Base-by-base conservation (phyloP, 2,113 vertebrate species). In the Athene cunicularia region DNA sequence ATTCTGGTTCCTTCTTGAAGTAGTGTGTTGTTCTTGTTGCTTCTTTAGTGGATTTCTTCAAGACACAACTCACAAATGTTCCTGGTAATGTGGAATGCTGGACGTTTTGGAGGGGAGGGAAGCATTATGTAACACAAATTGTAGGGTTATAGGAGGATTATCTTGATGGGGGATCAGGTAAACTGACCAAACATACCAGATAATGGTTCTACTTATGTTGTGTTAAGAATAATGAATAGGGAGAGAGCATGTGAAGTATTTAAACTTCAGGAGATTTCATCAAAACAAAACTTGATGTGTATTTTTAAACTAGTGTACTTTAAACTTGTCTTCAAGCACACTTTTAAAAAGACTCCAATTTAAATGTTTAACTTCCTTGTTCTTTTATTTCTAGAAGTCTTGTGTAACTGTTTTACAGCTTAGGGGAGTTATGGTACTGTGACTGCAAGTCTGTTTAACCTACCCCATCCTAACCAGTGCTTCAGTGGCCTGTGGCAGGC, bases 1-100 rank as follows among this genome's bases (percentile, higher is more conserved):
- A 82, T 80, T 87, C 60, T 85, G 49, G 45, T 93, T 95, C 56
- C 18, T 50, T 43, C 50, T 85, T 35, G 83, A 53, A 70, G 27
- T 89, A 30, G 11, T 55, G 53, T 43, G 45, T 4, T 86, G n/a
- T 62, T 94, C 26, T 32, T 63, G 1, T 6, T 84, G 88, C 24
- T 77, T 53, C 14, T 86, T 37, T 71, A 74, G 50, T 84, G n/a
- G 27, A 18, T 86, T 82, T 32, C 12, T 88, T 68, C 18, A 67
- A 22, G 62, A 45, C 6, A 17, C 41, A 39, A 0, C 45, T 68
- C 27, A 0, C 28, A 11, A 43, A 32, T 4, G 1, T 68, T 86
- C 19, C 53, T 85, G 43, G 39, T 68, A 35, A 7, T 43, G 9
- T 72, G 50, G 66, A 24, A 16, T 52, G 56, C 21, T 80, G 26